A percentile compares a stretch with the other conserved stretches of the same genome.
Evolutionary conservation across 2,113 vertebrate genomes (phyloP).

Genomic region (Aegypius monachus): DNA sequence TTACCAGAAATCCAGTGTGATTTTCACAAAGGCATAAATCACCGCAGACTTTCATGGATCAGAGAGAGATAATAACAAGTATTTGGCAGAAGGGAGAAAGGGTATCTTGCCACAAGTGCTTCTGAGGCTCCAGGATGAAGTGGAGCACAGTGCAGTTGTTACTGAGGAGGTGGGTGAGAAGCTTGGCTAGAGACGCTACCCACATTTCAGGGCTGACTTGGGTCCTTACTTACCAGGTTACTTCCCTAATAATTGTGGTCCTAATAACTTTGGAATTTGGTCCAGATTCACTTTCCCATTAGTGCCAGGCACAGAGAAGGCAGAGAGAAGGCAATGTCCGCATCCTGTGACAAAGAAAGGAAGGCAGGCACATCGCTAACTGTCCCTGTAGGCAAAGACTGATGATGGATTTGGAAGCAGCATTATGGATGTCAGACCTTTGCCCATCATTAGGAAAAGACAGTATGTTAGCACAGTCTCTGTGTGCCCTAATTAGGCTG

Average conservation of each 20-base stretch:
- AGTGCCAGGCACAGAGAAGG: neutral
- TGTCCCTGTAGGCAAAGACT: neutral
- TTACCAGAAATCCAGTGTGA: neutral
- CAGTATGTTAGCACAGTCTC: neutral
- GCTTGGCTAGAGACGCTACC: neutral
- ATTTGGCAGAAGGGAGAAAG: neutral
- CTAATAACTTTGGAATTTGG: neutral
- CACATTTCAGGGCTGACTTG: neutral
- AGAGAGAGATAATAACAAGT: neutral
- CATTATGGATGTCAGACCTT: neutral
- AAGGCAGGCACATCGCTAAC: neutral
- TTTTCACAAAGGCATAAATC: neutral
- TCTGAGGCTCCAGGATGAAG: neutral
- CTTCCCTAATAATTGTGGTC: neutral
- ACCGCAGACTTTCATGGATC: neutral
- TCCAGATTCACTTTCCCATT: neutral
- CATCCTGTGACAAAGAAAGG: neutral
- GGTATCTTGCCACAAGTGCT: neutral
- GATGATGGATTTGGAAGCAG: neutral
- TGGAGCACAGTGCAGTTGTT: neutral
- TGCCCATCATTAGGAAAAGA: neutral
- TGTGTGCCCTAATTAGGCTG: slow-evolving; percentile 3
- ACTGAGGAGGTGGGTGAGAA: neutral
- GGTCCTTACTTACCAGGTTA: neutral
- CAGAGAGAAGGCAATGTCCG: neutral